phyloP scores from a whole-genome alignment of 2,113 vertebrate genomes.

The Tyto alba region DNA sequence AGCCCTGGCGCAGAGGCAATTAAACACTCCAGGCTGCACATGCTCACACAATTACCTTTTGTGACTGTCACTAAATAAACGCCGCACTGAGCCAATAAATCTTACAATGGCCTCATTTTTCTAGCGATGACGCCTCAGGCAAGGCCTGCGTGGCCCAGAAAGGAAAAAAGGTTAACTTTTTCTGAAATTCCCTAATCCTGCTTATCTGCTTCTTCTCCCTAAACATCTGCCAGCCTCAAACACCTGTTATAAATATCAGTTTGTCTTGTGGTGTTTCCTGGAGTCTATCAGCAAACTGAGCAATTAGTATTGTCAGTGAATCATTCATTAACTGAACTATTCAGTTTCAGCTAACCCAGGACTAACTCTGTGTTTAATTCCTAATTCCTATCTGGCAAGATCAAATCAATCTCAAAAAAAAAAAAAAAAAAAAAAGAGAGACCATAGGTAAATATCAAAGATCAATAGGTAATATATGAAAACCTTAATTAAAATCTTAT shows the following conservation, averaged over 20 bases:
- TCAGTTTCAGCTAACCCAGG: not conserved
- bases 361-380: not conserved
- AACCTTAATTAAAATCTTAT: constrained; percentile 4
- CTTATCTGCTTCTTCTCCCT: constrained; percentile 18
- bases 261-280: not conserved
- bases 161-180: constrained; percentile 29
- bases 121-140: not conserved
- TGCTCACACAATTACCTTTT: not conserved
- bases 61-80: not conserved
- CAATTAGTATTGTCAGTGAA: not conserved
- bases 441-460: not conserved
- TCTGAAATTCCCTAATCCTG: not conserved
- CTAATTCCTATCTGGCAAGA: not conserved
- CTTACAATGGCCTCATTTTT: constrained; percentile 35
- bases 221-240: constrained; percentile 6
- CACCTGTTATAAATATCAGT: constrained; percentile 1
- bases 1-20: not conserved
- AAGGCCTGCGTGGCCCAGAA: not conserved
- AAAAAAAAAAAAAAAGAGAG: not conserved
- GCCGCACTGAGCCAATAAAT: not conserved
- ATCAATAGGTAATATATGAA: not conserved
- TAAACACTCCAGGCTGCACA: constrained; percentile 13
- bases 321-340: constrained; percentile 20
- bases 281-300: not conserved
- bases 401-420: not conserved